Evolutionary conservation across 2,113 vertebrate genomes (phyloP).

Genomic region (Saccopteryx bilineata): DNA sequence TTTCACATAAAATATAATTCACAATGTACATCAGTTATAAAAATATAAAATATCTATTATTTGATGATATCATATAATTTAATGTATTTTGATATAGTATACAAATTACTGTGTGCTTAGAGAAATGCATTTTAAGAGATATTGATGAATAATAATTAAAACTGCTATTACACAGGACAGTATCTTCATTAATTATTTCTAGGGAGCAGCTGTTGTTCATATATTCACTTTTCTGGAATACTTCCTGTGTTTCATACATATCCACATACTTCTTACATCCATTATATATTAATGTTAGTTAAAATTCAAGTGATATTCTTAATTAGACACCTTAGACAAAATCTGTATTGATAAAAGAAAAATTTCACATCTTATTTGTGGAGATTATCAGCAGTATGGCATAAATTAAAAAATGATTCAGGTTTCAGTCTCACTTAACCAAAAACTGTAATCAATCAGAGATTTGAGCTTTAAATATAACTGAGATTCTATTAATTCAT

Average conservation of each 20-base stretch:
- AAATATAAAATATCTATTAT: not conserved
- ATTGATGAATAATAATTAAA: not conserved
- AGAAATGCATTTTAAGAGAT: not conserved
- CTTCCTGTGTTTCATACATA: not conserved
- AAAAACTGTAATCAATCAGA: not conserved
- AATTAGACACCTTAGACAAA: not conserved
- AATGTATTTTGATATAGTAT: not conserved
- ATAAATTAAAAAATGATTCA: not conserved
- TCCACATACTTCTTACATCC: not conserved
- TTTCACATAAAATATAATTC: not conserved
- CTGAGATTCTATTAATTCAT: not conserved
- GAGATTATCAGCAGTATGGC: not conserved
- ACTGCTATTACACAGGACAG: not conserved
- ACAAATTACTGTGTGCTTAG: not conserved
- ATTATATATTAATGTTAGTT: not conserved
- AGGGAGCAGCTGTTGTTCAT: not conserved
- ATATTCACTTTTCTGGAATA: not conserved
- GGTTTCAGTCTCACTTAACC: not conserved
- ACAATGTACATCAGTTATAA: not conserved
- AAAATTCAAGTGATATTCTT: conserved; percentile 28
- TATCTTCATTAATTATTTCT: not conserved
- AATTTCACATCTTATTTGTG: not conserved
- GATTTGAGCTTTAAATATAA: not conserved
- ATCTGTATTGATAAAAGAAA: not conserved
- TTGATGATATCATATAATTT: not conserved